These are phyloP conservation scores for Digitonthophagus gazella DNA, from an alignment of 2,888 invertebrate species.

Conservation along the genomic window DNA sequence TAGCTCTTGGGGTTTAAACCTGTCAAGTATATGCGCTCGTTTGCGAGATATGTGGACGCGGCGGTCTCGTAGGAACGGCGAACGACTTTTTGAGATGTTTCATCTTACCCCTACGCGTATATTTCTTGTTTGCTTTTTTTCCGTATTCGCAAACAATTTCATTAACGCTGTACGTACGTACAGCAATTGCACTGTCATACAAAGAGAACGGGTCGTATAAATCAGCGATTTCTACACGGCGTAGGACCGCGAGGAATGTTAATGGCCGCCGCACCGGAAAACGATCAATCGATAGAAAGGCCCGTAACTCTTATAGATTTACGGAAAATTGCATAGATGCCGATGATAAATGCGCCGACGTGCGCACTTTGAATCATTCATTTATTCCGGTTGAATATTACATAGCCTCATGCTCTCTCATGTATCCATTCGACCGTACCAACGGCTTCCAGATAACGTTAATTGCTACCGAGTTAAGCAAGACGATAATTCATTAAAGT, in stretches of 20 bases:
- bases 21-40: conserved; percentile 43
- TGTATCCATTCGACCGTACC: neutral
- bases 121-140: no score
- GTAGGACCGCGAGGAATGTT: neutral
- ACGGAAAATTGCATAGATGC: neutral
- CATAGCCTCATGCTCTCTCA: neutral
- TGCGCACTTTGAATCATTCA: neutral
- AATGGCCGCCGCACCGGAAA: neutral
- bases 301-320: neutral
- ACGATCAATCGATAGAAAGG: neutral
- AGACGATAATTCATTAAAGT: neutral
- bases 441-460: neutral
- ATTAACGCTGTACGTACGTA: neutral
- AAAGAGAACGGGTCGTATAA: neutral
- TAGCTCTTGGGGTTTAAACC: conserved; percentile 45
- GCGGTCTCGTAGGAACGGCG: conserved; percentile 36
- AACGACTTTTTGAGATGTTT: conserved; percentile 16
- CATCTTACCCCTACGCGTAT: conserved; percentile 1
- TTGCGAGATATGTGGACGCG: conserved; percentile 42
- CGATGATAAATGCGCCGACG: neutral
- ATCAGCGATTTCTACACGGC: neutral
- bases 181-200: no score
- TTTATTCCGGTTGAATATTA: neutral
- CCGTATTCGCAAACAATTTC: neutral
- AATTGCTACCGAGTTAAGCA: neutral